Evolutionary conservation across 2,888 invertebrate genomes (phyloP).

Genomic region (Drosophila subquinaria): DNA sequence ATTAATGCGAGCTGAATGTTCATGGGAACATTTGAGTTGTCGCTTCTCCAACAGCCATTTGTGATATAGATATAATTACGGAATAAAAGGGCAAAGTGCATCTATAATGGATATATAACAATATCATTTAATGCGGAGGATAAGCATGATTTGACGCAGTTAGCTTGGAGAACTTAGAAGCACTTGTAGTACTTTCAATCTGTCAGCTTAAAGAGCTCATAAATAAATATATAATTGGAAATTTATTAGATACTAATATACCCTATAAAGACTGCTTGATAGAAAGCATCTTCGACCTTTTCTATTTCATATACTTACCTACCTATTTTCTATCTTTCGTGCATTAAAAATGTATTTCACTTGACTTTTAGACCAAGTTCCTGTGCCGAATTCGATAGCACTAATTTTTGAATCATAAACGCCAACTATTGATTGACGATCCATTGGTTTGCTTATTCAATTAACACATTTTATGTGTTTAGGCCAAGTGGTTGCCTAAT

Average conservation of each 20-base stretch:
- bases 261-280: neutral
- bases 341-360: neutral
- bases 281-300: neutral
- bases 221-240: neutral
- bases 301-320: neutral
- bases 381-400: slow-evolving; percentile 9
- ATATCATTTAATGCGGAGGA: neutral
- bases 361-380: neutral
- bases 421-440: slow-evolving; percentile 65
- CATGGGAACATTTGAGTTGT: slow-evolving; percentile 48
- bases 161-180: neutral
- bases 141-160: neutral
- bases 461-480: slow-evolving; percentile 81
- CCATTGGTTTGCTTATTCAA: slow-evolving; percentile 74
- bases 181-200: neutral
- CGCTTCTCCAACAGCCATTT: neutral
- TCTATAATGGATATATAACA: slow-evolving; percentile 2
- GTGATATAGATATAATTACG: neutral
- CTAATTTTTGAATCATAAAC: slow-evolving; percentile 60
- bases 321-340: neutral
- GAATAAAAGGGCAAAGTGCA: slow-evolving; percentile 13
- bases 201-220: neutral
- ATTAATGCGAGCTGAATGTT: slow-evolving; percentile 21
- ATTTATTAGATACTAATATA: neutral
- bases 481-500: slow-evolving; percentile 53